Base-by-base conservation (phyloP, 2,113 vertebrate species). In the Bostrychus sinensis region DNA sequence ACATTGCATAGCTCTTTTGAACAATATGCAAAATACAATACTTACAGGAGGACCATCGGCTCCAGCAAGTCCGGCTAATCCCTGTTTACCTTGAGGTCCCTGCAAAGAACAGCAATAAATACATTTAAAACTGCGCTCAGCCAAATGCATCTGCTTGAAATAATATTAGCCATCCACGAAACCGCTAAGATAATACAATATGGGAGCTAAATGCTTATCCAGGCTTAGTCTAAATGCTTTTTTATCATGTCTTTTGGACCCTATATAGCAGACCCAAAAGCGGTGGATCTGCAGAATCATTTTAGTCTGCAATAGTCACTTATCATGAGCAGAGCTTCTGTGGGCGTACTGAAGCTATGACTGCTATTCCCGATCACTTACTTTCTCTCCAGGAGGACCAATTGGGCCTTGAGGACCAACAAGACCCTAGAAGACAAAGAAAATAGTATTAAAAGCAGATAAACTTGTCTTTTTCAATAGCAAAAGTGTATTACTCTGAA, bases 351-450 rank as follows among this genome's bases (percentile, higher is more conserved):
- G 26, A 51, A 41, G 26, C 30, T 32, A 37, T 17, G 45, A 38
- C 7, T 38, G 66, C 19, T 8, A 46, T 68, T 42, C 30, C 3
- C 8, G 26, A 58, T 37, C 39, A 89, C 94, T 96, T 92, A 98
- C 97, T 92, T 99, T 99, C 90, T 97, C 96, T 88, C 97, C 97
- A 70, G 97, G 97, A 83, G 94, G 94, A 58, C 97, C 97, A 36
- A 99, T 98, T 56, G 96, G 94, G 85, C 97, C 97, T 94, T 99
- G 97, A 43, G 96, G 95, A 92, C 97, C 97, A 66, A 94, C 83
- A 77, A 99, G 95, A 87, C 97, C 97, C 97, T 99, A 39, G 82
- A 91, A 89, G 77, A 72, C 39, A 88, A 69, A 48, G 59, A 59
- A 62, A 0, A 14, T n/a, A 62, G 51, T 59, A 66, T 62, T 23